A percentile compares a stretch with the other conserved stretches of the same genome.
These are phyloP conservation scores for Heptranchias perlo DNA, from an alignment of 2,113 vertebrate genomes.

Conservation along the genomic window DNA sequence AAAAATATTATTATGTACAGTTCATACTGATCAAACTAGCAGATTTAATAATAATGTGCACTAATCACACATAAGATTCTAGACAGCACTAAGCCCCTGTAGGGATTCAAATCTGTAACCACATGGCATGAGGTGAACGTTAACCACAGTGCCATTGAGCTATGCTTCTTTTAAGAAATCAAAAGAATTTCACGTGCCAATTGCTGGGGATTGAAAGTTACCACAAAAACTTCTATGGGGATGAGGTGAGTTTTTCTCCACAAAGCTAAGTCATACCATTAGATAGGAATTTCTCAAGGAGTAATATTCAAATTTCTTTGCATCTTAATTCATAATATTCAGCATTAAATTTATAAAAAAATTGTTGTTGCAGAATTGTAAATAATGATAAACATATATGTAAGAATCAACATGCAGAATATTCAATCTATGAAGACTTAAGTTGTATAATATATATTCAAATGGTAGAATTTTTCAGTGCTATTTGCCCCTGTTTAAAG, in stretches of 20 bases:
- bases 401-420: too few relatives aligned
- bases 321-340: not conserved
- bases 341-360: not conserved
- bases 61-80: conserved; percentile 24
- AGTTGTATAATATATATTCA: not conserved
- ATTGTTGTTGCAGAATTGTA: not conserved
- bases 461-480: not conserved
- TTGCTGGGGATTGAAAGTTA: not conserved
- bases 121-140: conserved; percentile 18
- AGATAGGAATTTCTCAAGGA: not conserved
- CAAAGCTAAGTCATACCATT: not conserved
- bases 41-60: conserved; percentile 14
- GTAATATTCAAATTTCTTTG: not conserved
- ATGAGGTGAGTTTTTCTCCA: not conserved
- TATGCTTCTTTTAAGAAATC: conserved; percentile 27
- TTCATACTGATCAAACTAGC: not conserved
- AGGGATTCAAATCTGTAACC: conserved; percentile 35
- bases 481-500: not conserved
- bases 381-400: not conserved
- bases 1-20: not conserved
- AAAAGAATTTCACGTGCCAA: conserved; percentile 17
- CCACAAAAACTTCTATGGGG: not conserved
- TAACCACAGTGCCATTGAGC: conserved; percentile 20
- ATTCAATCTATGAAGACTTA: too few relatives aligned
- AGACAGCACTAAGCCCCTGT: conserved; percentile 5